Evolutionary conservation across 2,888 invertebrate genomes (phyloP).

Genomic region (Erpobdella octoculata): DNA sequence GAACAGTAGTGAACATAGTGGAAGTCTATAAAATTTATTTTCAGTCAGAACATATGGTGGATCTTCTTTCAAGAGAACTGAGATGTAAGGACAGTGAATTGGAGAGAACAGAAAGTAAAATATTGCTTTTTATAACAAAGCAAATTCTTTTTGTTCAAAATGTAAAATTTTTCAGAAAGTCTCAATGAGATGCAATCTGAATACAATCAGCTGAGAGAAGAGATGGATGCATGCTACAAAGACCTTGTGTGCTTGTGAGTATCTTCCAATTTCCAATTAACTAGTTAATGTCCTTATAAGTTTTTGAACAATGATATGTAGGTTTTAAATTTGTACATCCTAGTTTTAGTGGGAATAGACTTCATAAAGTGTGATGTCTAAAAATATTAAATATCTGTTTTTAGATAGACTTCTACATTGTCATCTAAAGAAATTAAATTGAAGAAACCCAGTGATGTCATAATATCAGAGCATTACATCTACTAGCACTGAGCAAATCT

Average conservation of each 20-base stretch:
- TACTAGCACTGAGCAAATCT: neutral
- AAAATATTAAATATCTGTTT: neutral
- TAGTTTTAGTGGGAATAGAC: neutral
- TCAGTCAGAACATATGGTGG: slow-evolving; percentile 17
- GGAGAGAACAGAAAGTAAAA: slow-evolving; percentile 17
- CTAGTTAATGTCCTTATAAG: too few relatives aligned
- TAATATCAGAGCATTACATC: neutral
- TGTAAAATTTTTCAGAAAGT: slow-evolving; percentile 8
- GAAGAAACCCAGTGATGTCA: neutral
- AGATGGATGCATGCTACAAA: slow-evolving; percentile 21
- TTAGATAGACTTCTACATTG: too few relatives aligned
- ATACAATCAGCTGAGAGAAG: slow-evolving; percentile 19
- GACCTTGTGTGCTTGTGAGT: slow-evolving; percentile 21
- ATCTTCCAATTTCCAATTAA: too few relatives aligned
- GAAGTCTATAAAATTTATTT: too few relatives aligned
- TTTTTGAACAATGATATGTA: too few relatives aligned
- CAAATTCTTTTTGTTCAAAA: neutral
- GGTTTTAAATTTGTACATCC: too few relatives aligned
- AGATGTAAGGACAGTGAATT: slow-evolving; percentile 4
- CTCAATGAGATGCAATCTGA: slow-evolving; percentile 3
- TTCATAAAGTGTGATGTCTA: neutral
- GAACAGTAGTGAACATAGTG: too few relatives aligned
- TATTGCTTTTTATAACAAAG: neutral
- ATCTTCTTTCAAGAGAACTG: slow-evolving; percentile 6
- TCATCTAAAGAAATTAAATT: neutral